A percentile compares a stretch with the other conserved stretches of the same genome.
Evolutionary conservation across 2,797 vertebrate species (phyloP).

Genomic region (Pelochelys cantorii): DNA sequence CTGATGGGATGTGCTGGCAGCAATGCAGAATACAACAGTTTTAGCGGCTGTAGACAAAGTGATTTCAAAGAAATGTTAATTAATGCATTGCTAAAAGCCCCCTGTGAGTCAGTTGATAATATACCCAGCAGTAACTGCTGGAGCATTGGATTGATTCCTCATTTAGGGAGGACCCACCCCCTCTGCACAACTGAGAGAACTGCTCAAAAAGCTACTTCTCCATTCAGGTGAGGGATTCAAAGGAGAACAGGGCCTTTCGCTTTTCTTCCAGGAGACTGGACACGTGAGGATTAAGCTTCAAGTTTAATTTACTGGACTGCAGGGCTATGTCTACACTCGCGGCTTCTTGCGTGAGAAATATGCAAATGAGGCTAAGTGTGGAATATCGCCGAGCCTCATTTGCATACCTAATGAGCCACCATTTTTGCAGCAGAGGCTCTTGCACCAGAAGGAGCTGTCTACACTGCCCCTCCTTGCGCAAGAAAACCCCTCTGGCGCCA

Average conservation of each 20-base stretch:
- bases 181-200: background rate
- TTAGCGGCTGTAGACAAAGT: background rate
- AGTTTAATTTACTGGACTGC: background rate
- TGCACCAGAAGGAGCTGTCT: too few relatives aligned
- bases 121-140: background rate
- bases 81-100: background rate
- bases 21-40: background rate
- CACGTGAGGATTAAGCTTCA: background rate
- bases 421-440: too few relatives aligned
- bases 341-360: too few relatives aligned
- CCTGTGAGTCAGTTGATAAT: background rate
- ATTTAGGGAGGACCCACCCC: background rate
- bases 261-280: background rate
- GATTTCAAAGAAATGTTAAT: background rate
- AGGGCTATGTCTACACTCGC: background rate
- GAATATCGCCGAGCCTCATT: too few relatives aligned
- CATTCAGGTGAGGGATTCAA: background rate
- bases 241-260: background rate
- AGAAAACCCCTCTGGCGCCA: too few relatives aligned
- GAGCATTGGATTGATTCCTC: background rate
- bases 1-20: background rate
- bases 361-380: too few relatives aligned
- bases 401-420: too few relatives aligned
- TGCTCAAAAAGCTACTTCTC: background rate
- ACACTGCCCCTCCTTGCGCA: too few relatives aligned